Evolutionary conservation across 2,113 vertebrate species (phyloP).

Genomic region (Monopterus albus): DNA sequence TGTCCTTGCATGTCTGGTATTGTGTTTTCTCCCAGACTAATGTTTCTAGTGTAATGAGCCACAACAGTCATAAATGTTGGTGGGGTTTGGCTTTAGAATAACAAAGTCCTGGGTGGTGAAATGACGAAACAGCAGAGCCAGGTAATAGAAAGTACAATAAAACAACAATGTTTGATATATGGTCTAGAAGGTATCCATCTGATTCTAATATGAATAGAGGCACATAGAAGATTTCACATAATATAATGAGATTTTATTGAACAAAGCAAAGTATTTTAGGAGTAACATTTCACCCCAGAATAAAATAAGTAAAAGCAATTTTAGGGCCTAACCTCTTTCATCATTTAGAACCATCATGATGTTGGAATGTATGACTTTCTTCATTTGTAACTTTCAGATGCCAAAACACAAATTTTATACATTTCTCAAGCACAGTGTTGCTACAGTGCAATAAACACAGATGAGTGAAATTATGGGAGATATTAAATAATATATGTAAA

Average conservation of each 20-base stretch:
- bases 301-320: no score
- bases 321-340: background rate
- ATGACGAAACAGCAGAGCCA: constrained; percentile 18
- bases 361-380: background rate
- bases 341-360: background rate
- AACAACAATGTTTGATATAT: background rate
- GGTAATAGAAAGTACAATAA: background rate
- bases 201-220: background rate
- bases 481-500: background rate
- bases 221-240: background rate
- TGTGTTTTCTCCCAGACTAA: constrained; percentile 39
- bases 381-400: background rate
- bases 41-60: constrained; percentile 43
- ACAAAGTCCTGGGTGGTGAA: constrained; percentile 25
- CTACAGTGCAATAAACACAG: no score
- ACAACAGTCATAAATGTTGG: constrained; percentile 37
- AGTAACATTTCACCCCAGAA: no score
- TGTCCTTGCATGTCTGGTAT: constrained; percentile 59
- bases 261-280: background rate
- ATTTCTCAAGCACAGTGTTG: no score
- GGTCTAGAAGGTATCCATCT: background rate
- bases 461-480: no score
- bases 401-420: background rate
- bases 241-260: background rate
- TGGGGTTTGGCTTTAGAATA: constrained; percentile 22